Evolutionary conservation across 1,140 invertebrate genomes (phyloP).

Genomic region (Phymastichus coffea): DNA sequence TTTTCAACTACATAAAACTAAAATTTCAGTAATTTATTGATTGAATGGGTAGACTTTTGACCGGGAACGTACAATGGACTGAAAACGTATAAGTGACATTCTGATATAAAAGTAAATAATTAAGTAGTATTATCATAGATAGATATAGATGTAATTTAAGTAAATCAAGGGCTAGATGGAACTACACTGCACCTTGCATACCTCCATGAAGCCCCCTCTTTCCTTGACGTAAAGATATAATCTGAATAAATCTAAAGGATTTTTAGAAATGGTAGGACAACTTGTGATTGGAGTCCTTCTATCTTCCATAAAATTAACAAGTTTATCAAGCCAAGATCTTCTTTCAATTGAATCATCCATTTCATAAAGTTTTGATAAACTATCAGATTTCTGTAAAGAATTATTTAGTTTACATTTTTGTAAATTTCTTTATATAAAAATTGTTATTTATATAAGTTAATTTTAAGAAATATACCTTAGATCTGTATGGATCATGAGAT

Average conservation of each 20-base stretch:
- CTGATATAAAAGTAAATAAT: too few relatives aligned
- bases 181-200: slow-evolving; percentile 76
- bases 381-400: slow-evolving; percentile 78
- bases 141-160: too few relatives aligned
- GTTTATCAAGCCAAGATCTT: slow-evolving; percentile 86
- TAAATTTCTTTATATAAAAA: too few relatives aligned
- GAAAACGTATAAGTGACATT: too few relatives aligned
- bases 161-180: slow-evolving; percentile 54
- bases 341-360: slow-evolving; percentile 94
- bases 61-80: too few relatives aligned
- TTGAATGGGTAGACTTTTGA: too few relatives aligned
- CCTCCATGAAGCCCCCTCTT: slow-evolving; percentile 95
- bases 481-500: slow-evolving; percentile 84
- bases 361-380: slow-evolving; percentile 90
- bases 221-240: slow-evolving; percentile 94
- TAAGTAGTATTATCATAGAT: too few relatives aligned
- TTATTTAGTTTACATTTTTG: too few relatives aligned
- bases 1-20: not conserved
- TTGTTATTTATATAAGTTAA: not conserved
- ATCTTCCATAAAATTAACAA: slow-evolving; percentile 93
- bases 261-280: slow-evolving; percentile 96
- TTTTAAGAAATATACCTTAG: slow-evolving; percentile 66
- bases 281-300: slow-evolving; percentile 87
- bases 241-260: slow-evolving; percentile 94
- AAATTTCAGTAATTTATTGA: not conserved